phyloP scores from a whole-genome alignment of 2,888 invertebrate species.

The Fragum sueziense region DNA sequence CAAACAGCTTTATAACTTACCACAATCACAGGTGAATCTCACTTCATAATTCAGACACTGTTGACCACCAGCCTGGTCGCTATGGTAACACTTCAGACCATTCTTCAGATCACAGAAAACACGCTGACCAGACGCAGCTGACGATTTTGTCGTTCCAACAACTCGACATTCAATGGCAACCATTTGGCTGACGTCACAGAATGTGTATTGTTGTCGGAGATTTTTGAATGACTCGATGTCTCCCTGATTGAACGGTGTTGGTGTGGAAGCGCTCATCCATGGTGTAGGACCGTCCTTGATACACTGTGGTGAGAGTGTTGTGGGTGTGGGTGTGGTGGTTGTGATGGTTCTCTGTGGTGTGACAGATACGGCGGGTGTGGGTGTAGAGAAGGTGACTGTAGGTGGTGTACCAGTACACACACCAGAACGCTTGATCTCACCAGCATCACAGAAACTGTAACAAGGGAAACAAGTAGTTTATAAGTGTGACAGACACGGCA shows the following conservation, averaged over 20 bases:
- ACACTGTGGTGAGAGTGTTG: conserved; percentile 83
- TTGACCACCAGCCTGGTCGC: conserved; percentile 59
- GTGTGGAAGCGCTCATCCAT: conserved; percentile 87
- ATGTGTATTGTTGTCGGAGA: conserved; percentile 67
- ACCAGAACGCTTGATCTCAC: conserved; percentile 76
- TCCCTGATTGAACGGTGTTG: conserved; percentile 73
- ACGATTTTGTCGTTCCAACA: conserved; percentile 85
- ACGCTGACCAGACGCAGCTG: conserved; percentile 89
- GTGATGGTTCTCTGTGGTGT: conserved; percentile 9
- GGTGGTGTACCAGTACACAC: conserved; percentile 65
- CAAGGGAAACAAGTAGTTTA: too few species aligned
- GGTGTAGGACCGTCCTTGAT: conserved; percentile 88
- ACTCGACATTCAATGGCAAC: conserved; percentile 90
- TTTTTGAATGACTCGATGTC: conserved; percentile 74
- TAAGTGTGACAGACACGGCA: not conserved
- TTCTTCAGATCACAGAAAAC: conserved; percentile 87
- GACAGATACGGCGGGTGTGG: conserved; percentile 31
- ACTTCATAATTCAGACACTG: conserved; percentile 80
- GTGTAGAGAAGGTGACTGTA: conserved; percentile 23
- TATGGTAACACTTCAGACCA: conserved; percentile 70
- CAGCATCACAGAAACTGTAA: conserved; percentile 77
- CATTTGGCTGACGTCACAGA: conserved; percentile 69
- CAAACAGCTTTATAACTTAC: conserved; percentile 52
- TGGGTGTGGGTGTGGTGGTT: conserved; percentile 50
- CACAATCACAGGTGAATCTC: conserved; percentile 84